Base-by-base conservation (phyloP, 2,888 invertebrate species). In the Leptopilina myrica region DNA sequence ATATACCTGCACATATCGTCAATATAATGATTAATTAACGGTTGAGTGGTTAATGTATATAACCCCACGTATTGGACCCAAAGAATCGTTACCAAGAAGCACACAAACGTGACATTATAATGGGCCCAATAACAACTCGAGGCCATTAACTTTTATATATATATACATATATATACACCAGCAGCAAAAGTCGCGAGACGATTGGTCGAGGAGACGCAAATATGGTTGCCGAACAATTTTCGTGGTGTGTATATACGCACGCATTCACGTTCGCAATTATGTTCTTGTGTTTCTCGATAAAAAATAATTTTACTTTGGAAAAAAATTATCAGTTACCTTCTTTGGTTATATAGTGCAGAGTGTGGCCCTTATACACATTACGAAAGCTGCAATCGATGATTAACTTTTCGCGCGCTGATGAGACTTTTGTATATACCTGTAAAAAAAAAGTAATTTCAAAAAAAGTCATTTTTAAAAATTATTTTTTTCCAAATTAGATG, bases 1-100 rank as follows among this genome's bases (percentile, higher is more conserved):
- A 20, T 33, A 33, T 33, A 33, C 33, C 3, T 33, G 20, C 20
- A 33, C 67, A 79, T 79, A 80, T 77, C 81, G 79, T 78, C 78
- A 78, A 83, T 84, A 84, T 84, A 85, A 85, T 85, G 84, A 86
- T 84, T 85, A 85, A 86, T 85, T 85, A 85, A 84, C 84, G 81
- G 81, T 81, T 83, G 49, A 49, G 49, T 49, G 81, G 66, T 78
- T 78, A 76, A 77, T 75, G 66, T 46, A 77, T 33, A 33, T 43
- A 43, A 33, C n/a, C 73, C 11, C 9, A 33, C 33, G 20, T 8
- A 8, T 15, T 20, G 49, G 20, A 46, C 43, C 43, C 69, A 20
- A 56, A 56, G 53, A 33, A 56, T 73, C 56, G 9, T 73, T 73
- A 73, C 73, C 53, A 53, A 33, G 73, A 73, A 73, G 14, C 56